Base-by-base conservation (phyloP, 1,140 invertebrate genomes). In the Zaprionus ornatus region DNA sequence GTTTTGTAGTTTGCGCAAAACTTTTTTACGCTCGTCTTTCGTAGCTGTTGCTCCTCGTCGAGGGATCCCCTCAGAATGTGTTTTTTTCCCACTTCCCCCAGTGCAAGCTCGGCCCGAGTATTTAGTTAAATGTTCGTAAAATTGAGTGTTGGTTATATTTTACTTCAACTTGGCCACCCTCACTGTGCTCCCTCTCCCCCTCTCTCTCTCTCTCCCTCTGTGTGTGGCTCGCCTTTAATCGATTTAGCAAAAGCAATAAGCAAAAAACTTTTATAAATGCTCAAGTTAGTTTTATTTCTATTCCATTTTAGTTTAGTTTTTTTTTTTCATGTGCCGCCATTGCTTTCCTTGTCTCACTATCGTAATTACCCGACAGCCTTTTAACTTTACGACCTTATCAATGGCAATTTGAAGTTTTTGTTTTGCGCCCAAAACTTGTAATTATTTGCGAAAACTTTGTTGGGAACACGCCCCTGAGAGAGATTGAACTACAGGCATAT, bases 51-150 rank as follows among this genome's bases (percentile, higher is more conserved):
- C 57, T 74, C 54, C 19, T 42, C 63, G 21, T 45, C 7, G n/a
- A 17, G 6, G 29, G 19, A 42, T 67, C 17, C 45, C 23, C 35
- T 32, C 52, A 50, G 19, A 17, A 48, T 19, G 25, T 42, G 7
- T 52, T 27, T 17, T 19, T 32, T 25, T 42, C 15, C 19, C n/a
- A 29, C n/a, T 12, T 37, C 29, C 17, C 19, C 27, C 48, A 35
- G 25, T 40, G 37, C 50, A 50, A 68, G n/a, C 29, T 19, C 70
- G 29, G 71, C 37, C 54, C 32, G 64, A 62, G 85, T 88, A 90
- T 88, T 88, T 88, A 90, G 84, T 90, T 88, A 88, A 88, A 88
- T 88, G 84, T 88, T 84, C 84, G 84, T 76, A 81, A 90, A 90
- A 88, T 88, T 88, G 80, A 88, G 80, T 87, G 84, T 75, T 88